Conservation (phyloP, 2,797 vertebrate genomes). For the Denticeps clupeoides region DNA sequence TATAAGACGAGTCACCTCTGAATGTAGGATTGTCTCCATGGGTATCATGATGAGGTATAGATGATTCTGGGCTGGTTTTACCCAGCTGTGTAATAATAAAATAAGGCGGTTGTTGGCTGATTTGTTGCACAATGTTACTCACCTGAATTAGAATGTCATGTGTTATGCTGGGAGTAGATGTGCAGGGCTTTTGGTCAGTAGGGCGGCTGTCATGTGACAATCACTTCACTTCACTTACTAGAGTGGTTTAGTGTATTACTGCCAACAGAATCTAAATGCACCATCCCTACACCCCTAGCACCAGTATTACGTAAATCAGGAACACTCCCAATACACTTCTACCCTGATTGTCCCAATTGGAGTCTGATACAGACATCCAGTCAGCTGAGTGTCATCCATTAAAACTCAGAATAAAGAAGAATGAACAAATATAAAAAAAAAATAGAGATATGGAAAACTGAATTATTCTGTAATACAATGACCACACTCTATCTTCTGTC, state of each 20-base stretch:
- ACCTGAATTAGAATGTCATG: slow-evolving; percentile 3
- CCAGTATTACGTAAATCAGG: neutral
- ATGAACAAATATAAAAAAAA: neutral
- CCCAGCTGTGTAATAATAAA: slow-evolving; percentile 2
- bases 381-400: neutral
- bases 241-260: neutral
- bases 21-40: neutral
- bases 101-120: neutral
- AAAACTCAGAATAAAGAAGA: neutral
- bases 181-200: neutral
- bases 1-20: neutral
- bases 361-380: neutral
- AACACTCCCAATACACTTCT: slow-evolving; percentile 1
- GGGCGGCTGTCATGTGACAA: neutral
- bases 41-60: neutral
- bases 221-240: too few relatives aligned
- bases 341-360: neutral
- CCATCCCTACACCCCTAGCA: neutral
- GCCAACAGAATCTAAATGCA: neutral
- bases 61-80: neutral
- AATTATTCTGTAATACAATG: neutral
- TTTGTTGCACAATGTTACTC: slow-evolving; percentile 1
- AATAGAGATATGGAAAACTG: neutral
- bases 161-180: neutral
- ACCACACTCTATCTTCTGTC: neutral